Evolutionary conservation across 2,888 invertebrate genomes (phyloP), one percentile per base, ranked within the genome.

Genomic region (Helicoverpa assulta): DNA sequence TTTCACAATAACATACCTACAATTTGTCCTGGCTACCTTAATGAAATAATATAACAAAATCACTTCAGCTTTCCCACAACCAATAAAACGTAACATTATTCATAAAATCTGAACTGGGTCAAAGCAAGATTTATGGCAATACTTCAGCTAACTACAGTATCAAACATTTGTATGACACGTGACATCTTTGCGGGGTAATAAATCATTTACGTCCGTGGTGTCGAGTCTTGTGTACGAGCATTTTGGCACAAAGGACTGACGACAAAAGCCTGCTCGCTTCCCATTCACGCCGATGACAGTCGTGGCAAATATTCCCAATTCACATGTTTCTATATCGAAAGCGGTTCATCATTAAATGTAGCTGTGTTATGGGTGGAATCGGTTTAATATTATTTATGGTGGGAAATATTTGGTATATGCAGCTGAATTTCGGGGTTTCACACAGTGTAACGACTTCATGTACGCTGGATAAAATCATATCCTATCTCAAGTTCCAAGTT

Each of bases 301-400:
- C 59, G 70, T 82, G 81, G 83, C 82, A 82, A 82, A 82, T 82
- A 82, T 67, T 80, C 72, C 54, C 65, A 80, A 82, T 82, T 82
- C 76, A 82, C 67, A 73, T 80, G 84, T 57, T 73, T 82, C 63
- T 52, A 69, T 76, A 76, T 79, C 64, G 64, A 51, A 80, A 76
- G 77, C 72, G 71, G 80, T 63, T 62, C 40, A 61, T 76, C 81
- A 70, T 76, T 67, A 70, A 60, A 69, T 60, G 54, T 47, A 18
- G 70, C 47, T 59, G 51, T 52, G 43, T 69, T 58, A 29, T 51
- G 58, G 55, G 26, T 54, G 47, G 29, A 3, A 40, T 26, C 26
- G 26, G 16, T 29, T 53, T 26, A 16, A 53, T 21, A 47, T 6
- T n/a, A 47, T n/a, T 47, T n/a, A n/a, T 47, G 16, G 47, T 47